Percentiles rank a stretch among this genome's conserved stretches.
phyloP scores from a whole-genome alignment of 2,888 invertebrate species.

The Spatulosminthurus flaviceps region DNA sequence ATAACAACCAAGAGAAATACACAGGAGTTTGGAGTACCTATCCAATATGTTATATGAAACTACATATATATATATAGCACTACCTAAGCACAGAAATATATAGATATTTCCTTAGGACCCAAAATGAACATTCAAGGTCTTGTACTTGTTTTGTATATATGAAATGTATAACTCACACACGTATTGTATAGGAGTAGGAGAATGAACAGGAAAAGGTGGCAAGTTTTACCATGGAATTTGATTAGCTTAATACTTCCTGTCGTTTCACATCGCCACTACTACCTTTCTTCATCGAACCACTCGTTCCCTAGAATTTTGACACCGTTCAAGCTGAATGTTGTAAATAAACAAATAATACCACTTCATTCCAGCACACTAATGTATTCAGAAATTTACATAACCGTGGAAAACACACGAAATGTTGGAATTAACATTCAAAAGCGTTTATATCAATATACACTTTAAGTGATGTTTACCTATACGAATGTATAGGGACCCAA shows the following conservation, averaged over 20 bases:
- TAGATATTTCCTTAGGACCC: too few relatives aligned
- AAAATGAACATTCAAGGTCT: too few relatives aligned
- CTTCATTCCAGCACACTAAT: neutral
- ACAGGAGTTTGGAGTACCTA: neutral
- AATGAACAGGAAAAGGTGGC: neutral
- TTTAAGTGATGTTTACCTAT: too few relatives aligned
- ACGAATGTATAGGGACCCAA: too few relatives aligned
- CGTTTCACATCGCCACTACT: neutral
- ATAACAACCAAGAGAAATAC: constrained; percentile 5
- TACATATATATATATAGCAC: too few relatives aligned
- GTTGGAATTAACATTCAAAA: neutral
- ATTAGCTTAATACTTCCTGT: constrained; percentile 18
- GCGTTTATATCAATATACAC: neutral
- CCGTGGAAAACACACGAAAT: constrained; percentile 18
- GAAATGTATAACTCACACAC: too few relatives aligned
- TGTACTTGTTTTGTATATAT: too few relatives aligned
- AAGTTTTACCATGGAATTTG: constrained; percentile 14
- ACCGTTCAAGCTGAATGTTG: constrained; percentile 4
- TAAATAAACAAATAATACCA: constrained; percentile 12
- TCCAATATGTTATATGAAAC: neutral
- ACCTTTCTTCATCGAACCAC: neutral
- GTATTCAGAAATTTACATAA: constrained; percentile 14
- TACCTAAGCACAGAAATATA: too few relatives aligned
- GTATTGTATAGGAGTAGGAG: too few relatives aligned
- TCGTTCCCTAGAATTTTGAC: constrained; percentile 7